Evolutionary conservation across 1,140 invertebrate genomes (phyloP), one percentile per base, ranked within the genome.

Genomic region (Pseudoatta argentina): DNA sequence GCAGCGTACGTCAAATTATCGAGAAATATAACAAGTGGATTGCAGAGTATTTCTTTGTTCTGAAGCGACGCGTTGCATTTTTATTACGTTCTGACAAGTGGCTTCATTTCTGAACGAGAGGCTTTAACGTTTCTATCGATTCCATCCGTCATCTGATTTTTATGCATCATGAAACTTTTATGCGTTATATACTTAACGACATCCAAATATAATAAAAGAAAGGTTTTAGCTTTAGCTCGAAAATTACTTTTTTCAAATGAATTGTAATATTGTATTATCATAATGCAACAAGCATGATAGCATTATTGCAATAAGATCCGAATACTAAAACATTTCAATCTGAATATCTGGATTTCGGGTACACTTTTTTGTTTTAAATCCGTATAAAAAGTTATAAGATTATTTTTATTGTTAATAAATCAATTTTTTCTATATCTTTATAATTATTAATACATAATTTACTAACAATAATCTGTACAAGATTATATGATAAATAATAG

Each of bases 1-100:
- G 55, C 51, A 63, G 69, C 55, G 66, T 34, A 75, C 57, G 79
- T 83, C 79, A 83, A 83, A 83, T 83, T 83, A 83, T 83, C 27
- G 79, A 57, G 12, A 83, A 82, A 83, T 82, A 73, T 83, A 83
- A 83, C 79, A 83, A 83, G 79, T 75, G 44, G 18, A 83, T 83
- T 83, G 57, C 39, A 63, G 39, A 83, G n/a, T 75, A 83, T 75
- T 69, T 51, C 64, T 69, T 69, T 69, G 51, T 69, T 69, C 39
- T 61, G 55, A 16, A 83, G 55, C 69, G 44, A 16, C 39, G 69
- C 24, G 55, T 59, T 73, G 71, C 67, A 83, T 73, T 83, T 83
- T 83, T 83, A 83, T 83, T 83, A 39, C 79, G 59, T 34, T 83
- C 55, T 75, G 69, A 83, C 69, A 59, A 83, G 79, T 83, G 57